Evolutionary conservation across 2,113 vertebrate species (phyloP).

Genomic region (Gavialis gangeticus): DNA sequence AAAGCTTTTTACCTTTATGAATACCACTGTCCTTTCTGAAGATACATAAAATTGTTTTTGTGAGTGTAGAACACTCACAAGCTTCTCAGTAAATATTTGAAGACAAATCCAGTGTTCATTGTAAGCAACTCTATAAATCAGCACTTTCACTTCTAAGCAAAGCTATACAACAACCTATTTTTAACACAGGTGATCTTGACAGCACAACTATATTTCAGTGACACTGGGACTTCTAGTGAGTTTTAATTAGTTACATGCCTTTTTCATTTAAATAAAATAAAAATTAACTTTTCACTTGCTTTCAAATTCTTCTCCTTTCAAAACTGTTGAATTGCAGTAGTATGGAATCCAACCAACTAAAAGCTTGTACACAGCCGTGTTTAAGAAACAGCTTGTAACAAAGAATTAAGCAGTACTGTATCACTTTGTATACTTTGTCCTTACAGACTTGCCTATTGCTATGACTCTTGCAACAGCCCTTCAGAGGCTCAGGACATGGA

Average conservation of each 20-base stretch:
- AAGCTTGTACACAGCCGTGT: not conserved
- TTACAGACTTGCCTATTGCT: not conserved
- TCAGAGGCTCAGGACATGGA: not conserved
- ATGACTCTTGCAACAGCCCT: not conserved
- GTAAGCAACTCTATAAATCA: not conserved
- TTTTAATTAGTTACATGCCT: constrained; percentile 27
- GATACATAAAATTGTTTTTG: not conserved
- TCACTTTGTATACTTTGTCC: accelerated
- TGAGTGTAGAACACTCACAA: not conserved
- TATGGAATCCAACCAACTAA: constrained; percentile 8
- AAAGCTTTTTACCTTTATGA: not conserved
- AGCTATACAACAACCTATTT: not conserved
- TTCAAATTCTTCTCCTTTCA: constrained; percentile 6
- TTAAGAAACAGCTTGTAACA: not conserved
- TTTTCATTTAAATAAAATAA: constrained; percentile 36
- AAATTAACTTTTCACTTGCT: not conserved
- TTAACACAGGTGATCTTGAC: not conserved
- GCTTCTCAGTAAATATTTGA: not conserved
- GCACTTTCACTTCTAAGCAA: not conserved
- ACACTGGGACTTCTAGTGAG: not conserved
- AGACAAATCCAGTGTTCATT: not conserved
- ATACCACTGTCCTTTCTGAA: not conserved
- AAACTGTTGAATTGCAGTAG: not conserved
- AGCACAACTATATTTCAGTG: not conserved
- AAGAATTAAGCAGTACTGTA: not conserved